Conservation (phyloP, 1,140 invertebrate genomes). For the Pseudomyrmex flavicornis region DNA sequence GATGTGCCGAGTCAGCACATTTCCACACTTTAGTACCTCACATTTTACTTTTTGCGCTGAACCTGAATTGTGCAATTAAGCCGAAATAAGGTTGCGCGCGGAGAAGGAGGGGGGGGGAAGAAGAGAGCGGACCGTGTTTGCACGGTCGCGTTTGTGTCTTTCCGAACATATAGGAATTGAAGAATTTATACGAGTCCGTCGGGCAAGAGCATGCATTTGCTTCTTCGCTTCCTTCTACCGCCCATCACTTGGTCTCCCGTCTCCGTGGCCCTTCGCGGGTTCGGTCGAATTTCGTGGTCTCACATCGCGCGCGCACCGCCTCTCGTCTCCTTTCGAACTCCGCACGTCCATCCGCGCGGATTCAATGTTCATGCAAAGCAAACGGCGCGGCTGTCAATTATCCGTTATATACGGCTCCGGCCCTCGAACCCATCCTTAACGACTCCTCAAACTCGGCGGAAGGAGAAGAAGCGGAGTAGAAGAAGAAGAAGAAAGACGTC, state of each 20-base stretch:
- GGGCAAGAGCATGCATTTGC: constrained; percentile 47
- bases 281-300: constrained; percentile 65
- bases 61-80: constrained; percentile 58
- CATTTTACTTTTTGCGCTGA: neutral
- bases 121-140: constrained; percentile 21
- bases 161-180: constrained; percentile 68
- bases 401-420: constrained; percentile 84
- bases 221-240: constrained; percentile 34
- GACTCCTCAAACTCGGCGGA: constrained; percentile 73
- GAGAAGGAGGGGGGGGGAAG: neutral
- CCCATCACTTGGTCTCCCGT: constrained; percentile 46
- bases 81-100: constrained; percentile 31
- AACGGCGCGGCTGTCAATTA: constrained; percentile 83
- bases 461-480: neutral
- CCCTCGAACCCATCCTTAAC: constrained; percentile 81
- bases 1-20: neutral
- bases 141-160: constrained; percentile 55
- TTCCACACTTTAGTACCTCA: neutral
- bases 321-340: constrained; percentile 68
- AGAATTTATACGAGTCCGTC: constrained; percentile 72
- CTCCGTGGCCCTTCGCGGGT: constrained; percentile 50
- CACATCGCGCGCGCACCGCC: constrained; percentile 45
- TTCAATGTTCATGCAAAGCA: constrained; percentile 84
- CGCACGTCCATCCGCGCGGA: constrained; percentile 73
- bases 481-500: constrained; percentile 27